Percentiles rank a stretch among this genome's conserved stretches.
Conservation (phyloP, 2,888 invertebrate genomes). For the Acrobasis repandana region DNA sequence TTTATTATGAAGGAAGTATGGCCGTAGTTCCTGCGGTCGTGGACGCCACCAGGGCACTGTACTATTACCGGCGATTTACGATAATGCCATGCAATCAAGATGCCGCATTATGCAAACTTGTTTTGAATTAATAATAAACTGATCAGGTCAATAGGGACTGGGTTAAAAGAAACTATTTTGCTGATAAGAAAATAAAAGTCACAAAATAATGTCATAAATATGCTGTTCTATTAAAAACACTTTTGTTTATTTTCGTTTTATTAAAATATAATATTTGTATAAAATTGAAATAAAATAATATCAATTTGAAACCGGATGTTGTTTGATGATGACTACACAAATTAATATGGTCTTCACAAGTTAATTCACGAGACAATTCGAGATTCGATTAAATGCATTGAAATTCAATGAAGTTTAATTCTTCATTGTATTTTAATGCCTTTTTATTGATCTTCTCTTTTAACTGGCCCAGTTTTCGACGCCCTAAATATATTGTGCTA, state of each 20-base stretch:
- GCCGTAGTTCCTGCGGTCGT: constrained; percentile 24
- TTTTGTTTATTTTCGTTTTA: too few species aligned
- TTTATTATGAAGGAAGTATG: not conserved
- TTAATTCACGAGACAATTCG: not conserved
- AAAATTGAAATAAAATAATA: too few species aligned
- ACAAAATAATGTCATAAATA: too few species aligned
- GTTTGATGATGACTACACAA: not conserved
- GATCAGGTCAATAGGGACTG: too few species aligned
- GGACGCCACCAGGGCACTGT: constrained; percentile 7
- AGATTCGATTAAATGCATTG: not conserved
- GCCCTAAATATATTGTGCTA: not conserved
- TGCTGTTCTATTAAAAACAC: too few species aligned
- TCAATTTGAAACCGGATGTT: not conserved
- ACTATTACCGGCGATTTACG: constrained; percentile 46
- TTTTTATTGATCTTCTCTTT: not conserved
- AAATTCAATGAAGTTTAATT: not conserved
- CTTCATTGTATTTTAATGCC: too few species aligned
- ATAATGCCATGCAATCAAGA: constrained; percentile 47
- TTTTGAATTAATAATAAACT: constrained; percentile 42
- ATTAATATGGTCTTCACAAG: not conserved
- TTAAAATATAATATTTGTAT: too few species aligned
- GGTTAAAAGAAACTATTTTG: too few species aligned
- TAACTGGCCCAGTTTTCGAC: not conserved
- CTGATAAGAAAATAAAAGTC: too few species aligned
- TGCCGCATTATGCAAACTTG: constrained; percentile 47